A percentile compares a stretch with the other conserved stretches of the same genome.
Conservation (phyloP, 1,140 invertebrate species). For the Brachionus manjavacas region DNA sequence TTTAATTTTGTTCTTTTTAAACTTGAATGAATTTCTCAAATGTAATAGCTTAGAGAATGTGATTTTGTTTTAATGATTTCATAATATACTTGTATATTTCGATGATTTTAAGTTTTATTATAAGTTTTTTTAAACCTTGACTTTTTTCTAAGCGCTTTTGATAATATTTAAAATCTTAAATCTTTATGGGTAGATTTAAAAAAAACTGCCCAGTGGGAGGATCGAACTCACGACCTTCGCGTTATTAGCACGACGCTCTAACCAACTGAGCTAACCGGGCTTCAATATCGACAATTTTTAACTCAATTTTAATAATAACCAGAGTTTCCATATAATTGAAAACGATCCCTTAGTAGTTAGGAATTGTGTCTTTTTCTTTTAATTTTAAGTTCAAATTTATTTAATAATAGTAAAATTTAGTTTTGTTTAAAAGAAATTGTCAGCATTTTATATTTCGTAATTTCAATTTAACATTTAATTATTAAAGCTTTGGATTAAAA, state of each 20-base stretch:
- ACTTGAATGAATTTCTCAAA: neutral
- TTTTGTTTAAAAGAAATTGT: no score
- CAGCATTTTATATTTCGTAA: no score
- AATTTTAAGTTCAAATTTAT: no score
- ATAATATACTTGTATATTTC: neutral
- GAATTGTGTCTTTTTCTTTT: no score
- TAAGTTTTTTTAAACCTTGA: neutral
- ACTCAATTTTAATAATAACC: neutral
- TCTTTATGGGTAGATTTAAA: neutral
- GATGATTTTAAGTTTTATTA: neutral
- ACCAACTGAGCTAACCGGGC: constrained; percentile 40
- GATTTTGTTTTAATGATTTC: neutral
- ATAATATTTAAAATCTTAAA: neutral
- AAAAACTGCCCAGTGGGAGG: constrained; percentile 34
- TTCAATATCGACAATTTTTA: neutral
- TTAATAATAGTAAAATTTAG: no score
- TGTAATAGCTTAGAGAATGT: neutral
- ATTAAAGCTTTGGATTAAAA: no score
- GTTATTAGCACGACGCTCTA: constrained; percentile 41
- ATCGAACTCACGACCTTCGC: constrained; percentile 41
- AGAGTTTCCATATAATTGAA: no score
- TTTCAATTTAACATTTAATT: no score
- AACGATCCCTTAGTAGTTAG: no score
- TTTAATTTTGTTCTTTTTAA: neutral
- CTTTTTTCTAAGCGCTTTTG: neutral